phyloP scores from a whole-genome alignment of 2,888 invertebrate species.

The Rhorus exstirpatorius region DNA sequence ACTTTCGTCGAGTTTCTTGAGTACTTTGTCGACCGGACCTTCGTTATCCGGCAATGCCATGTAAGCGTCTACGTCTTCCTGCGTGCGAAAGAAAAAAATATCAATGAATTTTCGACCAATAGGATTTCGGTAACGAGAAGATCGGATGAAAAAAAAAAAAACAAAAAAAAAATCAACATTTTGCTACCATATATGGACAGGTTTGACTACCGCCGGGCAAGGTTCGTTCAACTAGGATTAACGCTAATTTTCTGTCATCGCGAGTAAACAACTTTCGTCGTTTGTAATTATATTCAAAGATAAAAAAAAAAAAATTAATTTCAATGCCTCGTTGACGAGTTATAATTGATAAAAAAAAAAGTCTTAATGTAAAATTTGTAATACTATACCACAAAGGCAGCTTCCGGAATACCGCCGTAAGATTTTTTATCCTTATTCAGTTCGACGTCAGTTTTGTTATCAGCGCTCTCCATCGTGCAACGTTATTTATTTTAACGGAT shows the following conservation, averaged over 20 bases:
- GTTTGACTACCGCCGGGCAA: background rate
- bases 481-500: background rate
- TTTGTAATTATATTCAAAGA: background rate
- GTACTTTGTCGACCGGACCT: conserved; percentile 93
- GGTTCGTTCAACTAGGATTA: background rate
- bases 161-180: conserved; percentile 44
- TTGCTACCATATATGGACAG: conserved; percentile 78
- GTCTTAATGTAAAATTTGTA: conserved; percentile 41
- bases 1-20: conserved; percentile 95
- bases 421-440: conserved; percentile 88
- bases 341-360: background rate
- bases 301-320: background rate
- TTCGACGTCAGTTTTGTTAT: conserved; percentile 77
- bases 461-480: conserved; percentile 78
- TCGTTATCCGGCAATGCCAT: conserved; percentile 94
- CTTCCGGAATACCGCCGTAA: conserved; percentile 95
- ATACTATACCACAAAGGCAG: conserved; percentile 93
- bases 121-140: background rate
- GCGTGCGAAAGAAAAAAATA: conserved; percentile 28
- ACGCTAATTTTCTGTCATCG: background rate
- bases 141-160: too few species aligned
- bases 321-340: background rate
- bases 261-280: background rate
- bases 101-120: background rate
- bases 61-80: conserved; percentile 98